Evolutionary conservation across 2,888 invertebrate species (phyloP), one percentile per base, ranked within the genome.

Genomic region (Hyalella azteca): DNA sequence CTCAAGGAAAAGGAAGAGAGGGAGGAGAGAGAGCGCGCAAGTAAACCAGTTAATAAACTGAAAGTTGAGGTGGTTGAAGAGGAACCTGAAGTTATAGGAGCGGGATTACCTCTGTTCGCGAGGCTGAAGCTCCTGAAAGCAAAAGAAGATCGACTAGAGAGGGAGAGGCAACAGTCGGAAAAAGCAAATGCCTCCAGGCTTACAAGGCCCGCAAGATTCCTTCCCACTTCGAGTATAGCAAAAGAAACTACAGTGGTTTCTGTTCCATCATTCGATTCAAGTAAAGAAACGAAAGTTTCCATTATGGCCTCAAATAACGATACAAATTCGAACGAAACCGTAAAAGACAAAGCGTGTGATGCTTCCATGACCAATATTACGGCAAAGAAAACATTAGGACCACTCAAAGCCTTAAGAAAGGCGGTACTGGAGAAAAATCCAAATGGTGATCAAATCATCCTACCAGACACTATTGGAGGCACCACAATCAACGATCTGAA

Each of bases 1-100:
- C 90, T 95, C 0, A 95, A 94, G 88, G 95, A 95, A 87, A 95
- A 94, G 88, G 94, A 95, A 89, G 93, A 93, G 86, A 88, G 88
- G 32, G 91, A 91, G 87, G 91, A 91, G 86, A 88, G 88, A 45
- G 89, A 81, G 5, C 41, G 81, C 22, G 80, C 78, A 15, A 22
- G 15, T 19, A 73, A 60, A 49, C 75, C 73, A 2, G 36, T 50
- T 7, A 49, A 40, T 15, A 50, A 40, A 11, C 66, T 41, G n/a
- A 76, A 75, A 40, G 45, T 77, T 36, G 78, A 81, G 15, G 60
- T 60, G 36, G 73, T 60, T 9, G 79, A 80, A 39, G 79, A 84
- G 36, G 82, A 82, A 76, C 86, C 90, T 19, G 92, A 93, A 88
- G 90, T 92, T 19, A 91, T 92, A 79, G 93, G 92, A 75, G 92